Percentiles rank a stretch among this genome's conserved stretches.
phyloP scores from a whole-genome alignment of 2,888 invertebrate genomes.

The Prosapia bicincta region DNA sequence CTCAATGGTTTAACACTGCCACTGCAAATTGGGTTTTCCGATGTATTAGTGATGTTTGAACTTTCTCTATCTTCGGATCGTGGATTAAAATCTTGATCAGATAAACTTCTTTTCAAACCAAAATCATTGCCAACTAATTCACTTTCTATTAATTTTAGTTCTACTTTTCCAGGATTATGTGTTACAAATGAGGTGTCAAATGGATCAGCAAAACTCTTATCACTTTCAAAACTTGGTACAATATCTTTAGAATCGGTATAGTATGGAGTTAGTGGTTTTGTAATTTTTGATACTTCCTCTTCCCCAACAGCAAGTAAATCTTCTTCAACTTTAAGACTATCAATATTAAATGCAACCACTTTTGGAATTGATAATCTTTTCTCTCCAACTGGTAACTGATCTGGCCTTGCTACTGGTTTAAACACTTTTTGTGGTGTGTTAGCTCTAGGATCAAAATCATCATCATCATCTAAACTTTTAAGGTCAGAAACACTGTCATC shows the following conservation, averaged over 20 bases:
- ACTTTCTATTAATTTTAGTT: slow-evolving; percentile 73
- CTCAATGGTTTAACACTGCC: neutral
- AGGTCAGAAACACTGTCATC: slow-evolving; percentile 46
- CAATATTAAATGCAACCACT: slow-evolving; percentile 44
- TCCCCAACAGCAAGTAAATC: slow-evolving; percentile 56
- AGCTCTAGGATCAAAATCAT: slow-evolving; percentile 78
- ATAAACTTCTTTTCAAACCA: slow-evolving; percentile 54
- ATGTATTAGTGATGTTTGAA: neutral
- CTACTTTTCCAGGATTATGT: slow-evolving; percentile 64
- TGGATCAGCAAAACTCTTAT: slow-evolving; percentile 51
- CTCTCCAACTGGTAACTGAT: slow-evolving; percentile 32
- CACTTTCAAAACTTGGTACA: slow-evolving; percentile 34
- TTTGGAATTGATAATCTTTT: slow-evolving; percentile 38
- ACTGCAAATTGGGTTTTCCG: neutral
- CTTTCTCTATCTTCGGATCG: slow-evolving; percentile 42
- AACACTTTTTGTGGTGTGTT: slow-evolving; percentile 49
- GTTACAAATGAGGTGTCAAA: slow-evolving; percentile 63
- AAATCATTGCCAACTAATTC: slow-evolving; percentile 60
- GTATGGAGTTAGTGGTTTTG: slow-evolving; percentile 78
- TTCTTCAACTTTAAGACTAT: slow-evolving; percentile 52
- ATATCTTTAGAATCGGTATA: slow-evolving; percentile 52
- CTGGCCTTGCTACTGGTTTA: slow-evolving; percentile 32
- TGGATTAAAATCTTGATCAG: slow-evolving; percentile 62
- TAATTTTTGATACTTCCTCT: slow-evolving; percentile 55
- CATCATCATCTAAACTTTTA: slow-evolving; percentile 52